Conservation (phyloP, 1,140 invertebrate genomes). For the Euglossa dilemma region DNA sequence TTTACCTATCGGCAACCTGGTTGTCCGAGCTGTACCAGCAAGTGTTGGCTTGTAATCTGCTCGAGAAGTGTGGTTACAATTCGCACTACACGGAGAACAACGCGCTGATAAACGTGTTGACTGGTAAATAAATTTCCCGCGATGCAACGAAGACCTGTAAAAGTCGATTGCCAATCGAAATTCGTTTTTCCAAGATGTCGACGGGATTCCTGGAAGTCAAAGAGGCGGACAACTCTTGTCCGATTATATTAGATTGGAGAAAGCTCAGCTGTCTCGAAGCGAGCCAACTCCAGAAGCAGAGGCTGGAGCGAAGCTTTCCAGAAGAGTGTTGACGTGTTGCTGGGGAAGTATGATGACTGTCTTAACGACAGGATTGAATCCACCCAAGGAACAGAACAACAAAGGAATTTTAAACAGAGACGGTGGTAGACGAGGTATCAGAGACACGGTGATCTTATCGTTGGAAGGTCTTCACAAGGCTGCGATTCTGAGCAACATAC, state of each 20-base stretch:
- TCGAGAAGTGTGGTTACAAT: conserved; percentile 87
- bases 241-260: conserved; percentile 91
- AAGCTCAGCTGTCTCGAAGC: conserved; percentile 85
- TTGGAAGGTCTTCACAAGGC: conserved; percentile 95
- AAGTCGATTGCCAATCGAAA: neutral
- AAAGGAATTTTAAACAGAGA: conserved; percentile 80
- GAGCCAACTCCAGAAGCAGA: conserved; percentile 88
- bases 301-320: conserved; percentile 86
- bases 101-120: conserved; percentile 90
- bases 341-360: conserved; percentile 96
- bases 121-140: conserved; percentile 83
- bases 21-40: conserved; percentile 95
- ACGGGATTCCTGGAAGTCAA: conserved; percentile 88
- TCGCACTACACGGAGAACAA: conserved; percentile 84
- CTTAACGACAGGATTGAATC: conserved; percentile 88
- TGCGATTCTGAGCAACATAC: conserved; percentile 88
- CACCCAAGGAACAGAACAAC: conserved; percentile 78
- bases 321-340: conserved; percentile 92
- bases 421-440: conserved; percentile 84
- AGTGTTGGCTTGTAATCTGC: conserved; percentile 89
- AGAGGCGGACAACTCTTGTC: conserved; percentile 89
- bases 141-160: no score
- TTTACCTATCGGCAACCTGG: conserved; percentile 96
- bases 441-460: conserved; percentile 89
- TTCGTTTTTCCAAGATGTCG: conserved; percentile 85